Base-by-base conservation (phyloP, 2,113 vertebrate genomes). In the Pyrgilauda ruficollis region DNA sequence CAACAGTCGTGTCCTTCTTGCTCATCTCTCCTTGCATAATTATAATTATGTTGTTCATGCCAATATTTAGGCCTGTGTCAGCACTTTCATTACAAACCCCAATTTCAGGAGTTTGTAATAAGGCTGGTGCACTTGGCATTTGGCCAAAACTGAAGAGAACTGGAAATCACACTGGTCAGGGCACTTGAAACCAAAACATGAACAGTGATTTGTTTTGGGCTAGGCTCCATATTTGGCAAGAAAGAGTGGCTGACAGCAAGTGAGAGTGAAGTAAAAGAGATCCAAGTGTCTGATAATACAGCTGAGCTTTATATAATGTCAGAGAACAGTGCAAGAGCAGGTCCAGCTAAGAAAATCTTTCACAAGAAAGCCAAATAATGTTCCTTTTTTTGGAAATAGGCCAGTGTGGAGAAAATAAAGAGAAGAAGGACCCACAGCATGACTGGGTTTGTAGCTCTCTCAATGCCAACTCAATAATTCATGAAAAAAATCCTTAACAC, bases 21-120 rank as follows among this genome's bases (percentile, higher is more conserved):
- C 68, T 84, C 78, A 84, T 93, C 91, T 95, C 64, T 95, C 91
- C 72, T 95, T 95, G 72, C 39, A 73, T 92, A 85, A 95, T 95
- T 95, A 82, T 49, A 41, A 49, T 76, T 94, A n/a, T 39, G 18
- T 22, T 86, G 37, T 69, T 78, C 55, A 41, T 91, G 93, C 50
- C 86, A 95, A 50, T 93, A 90, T 88, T 87, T 92, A 91, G 73
- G 81, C 26, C 46, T 79, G 66, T 88, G 88, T 97, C 95, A 95
- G 84, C 94, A 87, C 75, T 96, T 96, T 72, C 35, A 76, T 96
- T 95, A 92, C 74, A 94, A 95, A 67, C 37, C 31, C 15, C 46
- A 44, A 2, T 91, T 91, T 95, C n/a, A 58, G 68, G 43, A 93
- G 53, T 93, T 94, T 86, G 33, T 73, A 79, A 55, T 68, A 87